Evolutionary conservation across 1,140 invertebrate species (phyloP).

Genomic region (Tetramorium parvispinum): DNA sequence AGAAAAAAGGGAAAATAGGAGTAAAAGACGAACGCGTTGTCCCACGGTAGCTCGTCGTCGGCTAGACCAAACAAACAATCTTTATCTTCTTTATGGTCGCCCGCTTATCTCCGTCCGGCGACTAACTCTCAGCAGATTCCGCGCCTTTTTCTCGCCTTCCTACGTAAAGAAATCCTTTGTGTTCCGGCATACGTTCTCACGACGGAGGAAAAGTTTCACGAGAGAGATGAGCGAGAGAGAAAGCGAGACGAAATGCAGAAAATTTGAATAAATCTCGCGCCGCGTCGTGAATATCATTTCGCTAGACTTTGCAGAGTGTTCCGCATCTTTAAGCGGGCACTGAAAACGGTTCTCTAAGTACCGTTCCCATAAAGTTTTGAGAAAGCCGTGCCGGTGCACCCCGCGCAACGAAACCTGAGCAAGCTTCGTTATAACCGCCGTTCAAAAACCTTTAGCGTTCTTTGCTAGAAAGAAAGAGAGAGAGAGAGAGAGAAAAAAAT

Average conservation of each 20-base stretch:
- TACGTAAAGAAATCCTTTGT: constrained; percentile 75
- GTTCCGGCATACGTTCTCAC: constrained; percentile 66
- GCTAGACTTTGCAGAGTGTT: constrained; percentile 33
- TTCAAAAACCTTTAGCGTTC: neutral
- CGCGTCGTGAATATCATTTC: constrained; percentile 68
- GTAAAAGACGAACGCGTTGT: constrained; percentile 57
- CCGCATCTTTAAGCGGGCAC: constrained; percentile 21
- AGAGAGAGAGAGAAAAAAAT: neutral
- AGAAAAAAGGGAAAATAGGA: constrained; percentile 21
- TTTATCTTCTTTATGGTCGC: constrained; percentile 76
- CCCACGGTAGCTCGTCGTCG: constrained; percentile 65
- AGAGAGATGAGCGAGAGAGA: constrained; percentile 49
- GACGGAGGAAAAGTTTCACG: constrained; percentile 59
- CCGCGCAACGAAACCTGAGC: neutral
- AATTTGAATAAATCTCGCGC: constrained; percentile 72
- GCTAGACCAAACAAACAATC: constrained; percentile 80
- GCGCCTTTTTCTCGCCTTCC: constrained; percentile 65
- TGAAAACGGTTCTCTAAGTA: constrained; percentile 37
- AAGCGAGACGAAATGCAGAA: constrained; percentile 7
- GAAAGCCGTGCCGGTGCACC: neutral
- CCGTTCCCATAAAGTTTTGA: constrained; percentile 40
- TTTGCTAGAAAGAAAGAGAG: neutral
- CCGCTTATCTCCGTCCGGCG: constrained; percentile 71
- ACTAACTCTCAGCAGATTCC: constrained; percentile 60
- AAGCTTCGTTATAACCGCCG: constrained; percentile 45